Evolutionary conservation across 2,888 invertebrate species (phyloP).

Genomic region (Parapristionchus giblindavisi): DNA sequence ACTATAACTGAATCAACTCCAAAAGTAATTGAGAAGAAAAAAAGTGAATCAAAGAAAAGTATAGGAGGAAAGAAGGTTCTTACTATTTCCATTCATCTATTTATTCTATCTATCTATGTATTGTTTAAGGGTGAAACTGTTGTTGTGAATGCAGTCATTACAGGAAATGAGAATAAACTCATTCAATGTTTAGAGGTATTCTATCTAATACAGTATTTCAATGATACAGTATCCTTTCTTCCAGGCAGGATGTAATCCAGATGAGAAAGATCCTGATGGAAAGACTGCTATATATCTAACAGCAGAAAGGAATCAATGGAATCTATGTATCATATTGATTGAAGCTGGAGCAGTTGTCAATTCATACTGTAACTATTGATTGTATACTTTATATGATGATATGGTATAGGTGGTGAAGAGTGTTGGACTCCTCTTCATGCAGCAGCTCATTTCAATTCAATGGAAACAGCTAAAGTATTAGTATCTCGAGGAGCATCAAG

Average conservation of each 20-base stretch:
- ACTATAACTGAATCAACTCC: too few species aligned
- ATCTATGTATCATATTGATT: constrained; percentile 11
- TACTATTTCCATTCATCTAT: too few species aligned
- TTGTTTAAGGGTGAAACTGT: constrained; percentile 28
- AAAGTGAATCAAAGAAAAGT: too few species aligned
- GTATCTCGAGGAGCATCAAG: constrained; percentile 17
- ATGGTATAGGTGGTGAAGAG: constrained; percentile 22
- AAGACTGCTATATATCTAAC: constrained; percentile 30
- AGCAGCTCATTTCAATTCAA: not conserved
- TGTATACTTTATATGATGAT: not conserved
- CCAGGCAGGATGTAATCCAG: constrained; percentile 27
- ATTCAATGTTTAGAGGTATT: not conserved
- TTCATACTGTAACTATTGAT: constrained; percentile 28
- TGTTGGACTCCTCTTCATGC: constrained; percentile 31
- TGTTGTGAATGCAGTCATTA: constrained; percentile 29
- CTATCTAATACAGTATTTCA: not conserved
- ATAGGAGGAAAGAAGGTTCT: too few species aligned
- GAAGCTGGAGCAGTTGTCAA: constrained; percentile 32
- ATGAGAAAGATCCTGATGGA: constrained; percentile 35
- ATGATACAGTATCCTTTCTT: not conserved
- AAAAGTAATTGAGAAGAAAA: too few species aligned
- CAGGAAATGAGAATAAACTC: not conserved
- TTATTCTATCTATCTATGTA: too few species aligned
- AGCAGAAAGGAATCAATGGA: constrained; percentile 21
- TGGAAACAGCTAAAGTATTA: constrained; percentile 10